Percentiles rank a stretch among this genome's conserved stretches.
phyloP scores from a whole-genome alignment of 2,888 invertebrate species.

The Drosophila formosana region DNA sequence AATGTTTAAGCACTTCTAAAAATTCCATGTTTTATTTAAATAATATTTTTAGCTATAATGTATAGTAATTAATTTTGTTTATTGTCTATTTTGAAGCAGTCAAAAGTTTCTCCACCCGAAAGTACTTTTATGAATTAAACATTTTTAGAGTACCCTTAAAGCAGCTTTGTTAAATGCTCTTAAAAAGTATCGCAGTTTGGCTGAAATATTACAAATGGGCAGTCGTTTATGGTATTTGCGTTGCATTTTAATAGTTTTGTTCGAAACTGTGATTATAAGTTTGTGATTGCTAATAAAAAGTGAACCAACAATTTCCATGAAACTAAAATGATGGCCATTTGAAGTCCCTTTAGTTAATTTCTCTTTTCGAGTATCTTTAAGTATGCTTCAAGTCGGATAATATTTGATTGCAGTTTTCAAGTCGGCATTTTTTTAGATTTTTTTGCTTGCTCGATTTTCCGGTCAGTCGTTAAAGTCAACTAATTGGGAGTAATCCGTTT shows the following conservation, averaged over 20 bases:
- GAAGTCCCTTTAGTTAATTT: not conserved
- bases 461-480: not conserved
- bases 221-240: not conserved
- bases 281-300: not conserved
- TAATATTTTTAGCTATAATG: no score
- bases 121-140: no score
- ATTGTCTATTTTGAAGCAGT: no score
- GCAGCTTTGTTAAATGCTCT: not conserved
- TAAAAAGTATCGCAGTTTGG: not conserved
- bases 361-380: not conserved
- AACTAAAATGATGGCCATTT: not conserved
- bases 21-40: no score
- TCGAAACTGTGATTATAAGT: slow-evolving; percentile 1
- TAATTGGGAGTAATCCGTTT: slow-evolving; percentile 11
- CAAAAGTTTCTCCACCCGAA: no score
- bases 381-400: not conserved
- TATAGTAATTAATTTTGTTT: no score
- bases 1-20: no score
- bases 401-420: not conserved
- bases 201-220: no score
- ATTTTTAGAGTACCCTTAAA: not conserved
- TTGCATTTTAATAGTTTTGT: not conserved
- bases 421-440: no score
- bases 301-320: not conserved
- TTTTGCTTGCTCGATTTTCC: not conserved